Evolutionary conservation across 2,888 invertebrate genomes (phyloP).

Genomic region (Nemapogon koenigi): DNA sequence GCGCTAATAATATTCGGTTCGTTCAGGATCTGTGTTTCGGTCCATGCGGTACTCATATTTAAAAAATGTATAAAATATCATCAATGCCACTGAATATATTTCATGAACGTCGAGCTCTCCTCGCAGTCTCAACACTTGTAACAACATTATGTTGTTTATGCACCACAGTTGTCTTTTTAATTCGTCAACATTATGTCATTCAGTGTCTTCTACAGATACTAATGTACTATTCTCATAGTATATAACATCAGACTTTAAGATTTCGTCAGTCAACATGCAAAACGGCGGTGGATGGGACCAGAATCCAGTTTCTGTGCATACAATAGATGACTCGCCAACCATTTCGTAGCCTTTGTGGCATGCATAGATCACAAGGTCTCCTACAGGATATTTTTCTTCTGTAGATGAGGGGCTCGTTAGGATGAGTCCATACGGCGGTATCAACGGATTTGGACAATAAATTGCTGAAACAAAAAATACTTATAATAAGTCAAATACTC

Average conservation of each 20-base stretch:
- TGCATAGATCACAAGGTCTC: slow-evolving; percentile 80
- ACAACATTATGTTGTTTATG: no score
- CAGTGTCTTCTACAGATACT: slow-evolving; percentile 39
- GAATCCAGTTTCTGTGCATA: slow-evolving; percentile 86
- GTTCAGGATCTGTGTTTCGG: no score
- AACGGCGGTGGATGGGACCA: slow-evolving; percentile 89
- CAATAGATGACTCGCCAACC: slow-evolving; percentile 80
- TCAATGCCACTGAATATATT: no score
- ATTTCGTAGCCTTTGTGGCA: slow-evolving; percentile 31
- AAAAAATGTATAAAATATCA: no score
- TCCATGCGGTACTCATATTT: no score
- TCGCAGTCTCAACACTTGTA: no score
- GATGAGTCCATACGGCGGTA: slow-evolving; percentile 73
- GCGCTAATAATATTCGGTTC: no score
- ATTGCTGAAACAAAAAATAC: slow-evolving; percentile 66
- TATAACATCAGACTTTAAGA: slow-evolving; percentile 40
- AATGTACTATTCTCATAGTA: slow-evolving; percentile 46
- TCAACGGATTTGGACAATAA: slow-evolving; percentile 77
- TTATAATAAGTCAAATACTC: neutral
- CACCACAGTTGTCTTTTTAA: no score
- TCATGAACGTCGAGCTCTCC: no score
- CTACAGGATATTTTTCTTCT: slow-evolving; percentile 74
- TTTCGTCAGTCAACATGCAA: slow-evolving; percentile 61
- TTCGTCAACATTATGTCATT: no score
- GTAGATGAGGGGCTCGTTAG: slow-evolving; percentile 37